Evolutionary conservation across 2,113 vertebrate genomes (phyloP), one percentile per base, ranked within the genome.

Genomic region (Rutilus rutilus): DNA sequence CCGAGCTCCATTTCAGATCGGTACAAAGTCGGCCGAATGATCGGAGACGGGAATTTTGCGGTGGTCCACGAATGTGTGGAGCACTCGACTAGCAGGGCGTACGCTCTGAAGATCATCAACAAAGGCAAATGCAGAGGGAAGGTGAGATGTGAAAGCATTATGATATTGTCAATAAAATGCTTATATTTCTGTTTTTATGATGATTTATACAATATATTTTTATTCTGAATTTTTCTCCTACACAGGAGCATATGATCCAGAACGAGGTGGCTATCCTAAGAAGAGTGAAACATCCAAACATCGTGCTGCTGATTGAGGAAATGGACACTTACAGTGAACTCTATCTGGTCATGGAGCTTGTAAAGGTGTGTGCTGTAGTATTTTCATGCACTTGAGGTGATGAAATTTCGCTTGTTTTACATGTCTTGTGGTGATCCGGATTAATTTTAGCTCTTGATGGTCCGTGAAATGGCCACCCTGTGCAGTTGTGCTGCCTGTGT

Each of bases 51-150:
- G 84, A 99, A 98, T 93, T 99, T 99, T 91, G 98, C 98, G 23
- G 96, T 99, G 89, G 97, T 99, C 83, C 96, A 97, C 78, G 98
- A 99, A 89, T 99, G 98, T 94, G 95, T 99, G 90, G 98, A 99
- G 95, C 97, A 95, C 95, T 97, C 97, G 57, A 99, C 97, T 45
- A 97, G 96, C 85, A 95, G 97, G 90, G 97, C 99, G 90, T 99
- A 97, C 36, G 98, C 98, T n/a, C 94, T 99, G 92, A 99, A 99
- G 95, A 98, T 99, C 91, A 99, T 99, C 90, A 98, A 96, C 93
- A 99, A 99, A 94, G 95, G 97, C 88, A 99, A 98, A 94, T 99
- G 98, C 91, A 95, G 96, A 93, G 98, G 98, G 90, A 99, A 99
- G 95, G 98, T 99, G 94, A 92, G 95, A 27, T 47, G 19, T n/a